Conservation (phyloP, 1,140 invertebrate species). For the Zaprionus taronus region DNA sequence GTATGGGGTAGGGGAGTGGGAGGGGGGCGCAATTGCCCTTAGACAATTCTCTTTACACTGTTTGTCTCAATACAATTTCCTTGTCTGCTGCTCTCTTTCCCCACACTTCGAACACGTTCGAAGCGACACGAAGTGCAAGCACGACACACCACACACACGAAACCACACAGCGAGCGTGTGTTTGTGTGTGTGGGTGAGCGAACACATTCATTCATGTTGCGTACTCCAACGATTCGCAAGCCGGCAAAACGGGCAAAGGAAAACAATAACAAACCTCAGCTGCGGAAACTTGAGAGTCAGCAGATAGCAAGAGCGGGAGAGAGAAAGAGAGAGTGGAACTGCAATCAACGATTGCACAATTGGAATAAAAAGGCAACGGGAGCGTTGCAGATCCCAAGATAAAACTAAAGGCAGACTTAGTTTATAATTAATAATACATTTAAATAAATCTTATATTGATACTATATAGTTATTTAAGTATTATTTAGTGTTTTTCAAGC, state of each 20-base stretch:
- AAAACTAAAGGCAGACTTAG: not conserved
- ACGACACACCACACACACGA: slow-evolving; percentile 46
- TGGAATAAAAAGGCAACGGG: slow-evolving; percentile 35
- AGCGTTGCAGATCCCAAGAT: not conserved
- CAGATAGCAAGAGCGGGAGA: slow-evolving; percentile 28
- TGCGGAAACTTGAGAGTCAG: slow-evolving; percentile 71
- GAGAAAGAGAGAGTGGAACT: slow-evolving; percentile 25
- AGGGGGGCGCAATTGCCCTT: slow-evolving; percentile 52
- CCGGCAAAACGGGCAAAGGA: slow-evolving; percentile 72
- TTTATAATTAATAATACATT: too few relatives aligned
- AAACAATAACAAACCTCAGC: slow-evolving; percentile 81
- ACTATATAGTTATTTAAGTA: too few relatives aligned
- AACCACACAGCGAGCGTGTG: not conserved
- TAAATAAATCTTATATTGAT: too few relatives aligned
- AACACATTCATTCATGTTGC: slow-evolving; percentile 70
- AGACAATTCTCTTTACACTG: slow-evolving; percentile 40
- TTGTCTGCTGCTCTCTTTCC: not conserved
- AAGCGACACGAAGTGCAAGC: slow-evolving; percentile 69
- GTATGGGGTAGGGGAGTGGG: not conserved
- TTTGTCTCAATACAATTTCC: slow-evolving; percentile 48
- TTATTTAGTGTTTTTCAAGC: too few relatives aligned
- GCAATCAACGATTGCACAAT: slow-evolving; percentile 63
- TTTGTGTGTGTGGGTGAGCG: slow-evolving; percentile 19
- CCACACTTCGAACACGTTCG: slow-evolving; percentile 60
- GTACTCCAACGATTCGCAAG: slow-evolving; percentile 50